Evolutionary conservation across 2,113 vertebrate genomes (phyloP).

Genomic region (Heterocephalus glaber): DNA sequence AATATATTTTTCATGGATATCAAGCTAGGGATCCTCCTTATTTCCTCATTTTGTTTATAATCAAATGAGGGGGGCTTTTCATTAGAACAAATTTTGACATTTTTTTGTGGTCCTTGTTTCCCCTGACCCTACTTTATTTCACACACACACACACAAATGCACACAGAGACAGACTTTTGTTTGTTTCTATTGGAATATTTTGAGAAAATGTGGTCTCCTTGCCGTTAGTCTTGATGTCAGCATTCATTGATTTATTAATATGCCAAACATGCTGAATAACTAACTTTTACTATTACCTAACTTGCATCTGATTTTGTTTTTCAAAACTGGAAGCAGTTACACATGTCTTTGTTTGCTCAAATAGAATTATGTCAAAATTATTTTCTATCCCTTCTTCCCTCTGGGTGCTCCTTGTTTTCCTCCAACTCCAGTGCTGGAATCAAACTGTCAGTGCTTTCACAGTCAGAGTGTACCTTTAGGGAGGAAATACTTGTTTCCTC

Average conservation of each 20-base stretch:
- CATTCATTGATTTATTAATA: not conserved
- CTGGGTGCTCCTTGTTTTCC: not conserved
- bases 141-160: not conserved
- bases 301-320: conserved; percentile 29
- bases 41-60: conserved; percentile 44
- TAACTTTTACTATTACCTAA: conserved; percentile 19
- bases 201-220: not conserved
- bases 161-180: not conserved
- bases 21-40: not conserved
- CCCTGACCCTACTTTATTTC: not conserved
- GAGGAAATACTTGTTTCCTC: conserved; percentile 32
- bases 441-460: not conserved
- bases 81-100: not conserved
- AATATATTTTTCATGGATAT: conserved; percentile 12
- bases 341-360: not conserved
- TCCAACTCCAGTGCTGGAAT: not conserved
- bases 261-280: not conserved
- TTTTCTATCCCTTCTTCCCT: not conserved
- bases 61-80: not conserved
- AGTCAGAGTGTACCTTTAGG: not conserved
- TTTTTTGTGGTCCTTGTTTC: not conserved
- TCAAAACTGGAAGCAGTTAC: conserved; percentile 3
- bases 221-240: not conserved
- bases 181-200: conserved; percentile 17
- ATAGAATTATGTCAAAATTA: not conserved